Evolutionary conservation across 2,797 vertebrate genomes (phyloP).

Genomic region (Cyclopterus lumpus): DNA sequence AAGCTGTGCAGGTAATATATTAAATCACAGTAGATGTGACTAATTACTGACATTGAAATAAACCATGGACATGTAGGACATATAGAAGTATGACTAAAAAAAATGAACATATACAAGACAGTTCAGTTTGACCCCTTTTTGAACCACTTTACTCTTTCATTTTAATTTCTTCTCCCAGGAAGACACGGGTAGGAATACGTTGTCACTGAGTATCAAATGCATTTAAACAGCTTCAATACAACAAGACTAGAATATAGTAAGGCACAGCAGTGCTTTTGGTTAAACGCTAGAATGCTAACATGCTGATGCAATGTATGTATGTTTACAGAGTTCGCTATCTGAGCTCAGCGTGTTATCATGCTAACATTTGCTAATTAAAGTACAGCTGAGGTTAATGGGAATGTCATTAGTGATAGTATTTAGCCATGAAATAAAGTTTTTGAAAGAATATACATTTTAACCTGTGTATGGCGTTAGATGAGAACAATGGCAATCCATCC

Average conservation of each 20-base stretch:
- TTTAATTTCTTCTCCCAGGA: neutral
- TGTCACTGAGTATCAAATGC: neutral
- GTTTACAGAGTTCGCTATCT: neutral
- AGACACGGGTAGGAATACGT: neutral
- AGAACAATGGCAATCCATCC: neutral
- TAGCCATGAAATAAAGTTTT: neutral
- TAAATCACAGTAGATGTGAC: neutral
- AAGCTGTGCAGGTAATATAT: neutral
- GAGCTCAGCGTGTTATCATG: neutral
- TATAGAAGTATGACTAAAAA: neutral
- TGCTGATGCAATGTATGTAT: neutral
- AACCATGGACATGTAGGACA: neutral
- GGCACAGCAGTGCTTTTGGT: neutral
- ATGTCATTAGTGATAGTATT: neutral
- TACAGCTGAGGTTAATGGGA: neutral
- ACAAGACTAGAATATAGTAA: neutral
- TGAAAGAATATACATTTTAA: neutral
- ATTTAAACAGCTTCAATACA: neutral
- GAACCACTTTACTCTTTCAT: neutral
- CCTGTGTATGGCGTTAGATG: neutral
- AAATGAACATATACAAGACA: neutral
- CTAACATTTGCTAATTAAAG: neutral
- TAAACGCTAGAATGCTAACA: neutral
- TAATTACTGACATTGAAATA: slow-evolving; percentile 1
- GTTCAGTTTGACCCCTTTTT: neutral